Evolutionary conservation across 2,113 vertebrate genomes (phyloP).

Genomic region (Tragelaphus buxtoni): DNA sequence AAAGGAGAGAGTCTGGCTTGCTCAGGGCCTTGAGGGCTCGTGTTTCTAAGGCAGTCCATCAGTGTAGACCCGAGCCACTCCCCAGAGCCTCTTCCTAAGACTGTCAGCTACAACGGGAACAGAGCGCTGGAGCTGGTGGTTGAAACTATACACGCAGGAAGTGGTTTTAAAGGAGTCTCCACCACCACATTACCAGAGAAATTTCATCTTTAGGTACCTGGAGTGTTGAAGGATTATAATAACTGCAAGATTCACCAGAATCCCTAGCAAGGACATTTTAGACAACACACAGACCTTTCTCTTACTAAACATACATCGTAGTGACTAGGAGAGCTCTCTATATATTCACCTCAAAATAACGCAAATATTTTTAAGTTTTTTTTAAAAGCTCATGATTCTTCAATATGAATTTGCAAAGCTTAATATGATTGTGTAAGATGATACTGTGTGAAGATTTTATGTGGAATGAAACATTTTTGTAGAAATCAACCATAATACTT

Average conservation of each 20-base stretch:
- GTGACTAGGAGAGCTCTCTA: not conserved
- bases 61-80: rapidly evolving
- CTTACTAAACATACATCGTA: not conserved
- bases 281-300: not conserved
- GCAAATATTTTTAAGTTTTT: conserved; percentile 9
- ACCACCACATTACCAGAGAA: not conserved
- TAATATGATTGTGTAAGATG: not conserved
- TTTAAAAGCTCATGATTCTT: conserved; percentile 60
- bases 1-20: not conserved
- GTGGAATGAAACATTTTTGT: not conserved
- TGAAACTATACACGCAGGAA: not conserved
- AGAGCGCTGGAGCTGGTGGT: not conserved
- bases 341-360: conserved; percentile 31
- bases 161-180: not conserved
- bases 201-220: not conserved
- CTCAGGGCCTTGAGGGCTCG: not conserved
- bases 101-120: not conserved
- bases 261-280: not conserved
- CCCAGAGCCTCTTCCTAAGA: not conserved
- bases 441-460: not conserved
- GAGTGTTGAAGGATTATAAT: not conserved
- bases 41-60: not conserved
- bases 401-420: conserved; percentile 53
- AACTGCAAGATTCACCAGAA: not conserved
- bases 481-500: not conserved